A percentile compares a stretch with the other conserved stretches of the same genome.
Evolutionary conservation across 2,888 invertebrate genomes (phyloP).

Genomic region (Mantis religiosa): DNA sequence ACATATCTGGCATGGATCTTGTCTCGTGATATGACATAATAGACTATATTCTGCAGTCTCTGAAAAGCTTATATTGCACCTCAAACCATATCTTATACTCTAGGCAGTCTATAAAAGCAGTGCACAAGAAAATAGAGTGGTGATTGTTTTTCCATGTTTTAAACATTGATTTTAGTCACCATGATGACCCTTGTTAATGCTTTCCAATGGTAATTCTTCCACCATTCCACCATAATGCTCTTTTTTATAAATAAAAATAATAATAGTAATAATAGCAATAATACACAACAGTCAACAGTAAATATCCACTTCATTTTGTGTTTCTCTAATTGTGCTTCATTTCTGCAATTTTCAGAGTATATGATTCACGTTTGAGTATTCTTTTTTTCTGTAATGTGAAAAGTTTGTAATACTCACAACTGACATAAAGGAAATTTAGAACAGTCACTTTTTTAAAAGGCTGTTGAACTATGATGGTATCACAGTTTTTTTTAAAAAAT

Average conservation of each 20-base stretch:
- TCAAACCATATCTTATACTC: slow-evolving; percentile 3
- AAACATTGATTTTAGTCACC: background rate
- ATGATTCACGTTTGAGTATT: background rate
- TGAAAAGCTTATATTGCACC: slow-evolving; percentile 7
- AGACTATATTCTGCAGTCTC: background rate
- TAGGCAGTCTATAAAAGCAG: slow-evolving; percentile 3
- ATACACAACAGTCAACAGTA: background rate
- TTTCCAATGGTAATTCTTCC: background rate
- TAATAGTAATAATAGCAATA: background rate
- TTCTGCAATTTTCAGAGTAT: background rate
- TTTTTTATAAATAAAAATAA: background rate
- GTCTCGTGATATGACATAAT: background rate
- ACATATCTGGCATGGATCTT: background rate
- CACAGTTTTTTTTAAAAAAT: background rate
- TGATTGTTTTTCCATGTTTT: background rate
- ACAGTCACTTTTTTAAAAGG: background rate
- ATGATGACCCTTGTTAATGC: background rate
- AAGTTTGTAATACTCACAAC: background rate
- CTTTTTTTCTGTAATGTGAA: background rate
- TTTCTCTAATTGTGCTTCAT: background rate
- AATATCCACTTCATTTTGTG: background rate
- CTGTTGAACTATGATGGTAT: background rate
- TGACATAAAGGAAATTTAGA: background rate
- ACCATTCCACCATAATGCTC: background rate
- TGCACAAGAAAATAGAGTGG: slow-evolving; percentile 4